phyloP scores from a whole-genome alignment of 2,888 invertebrate species.

The Acleris sparsana region DNA sequence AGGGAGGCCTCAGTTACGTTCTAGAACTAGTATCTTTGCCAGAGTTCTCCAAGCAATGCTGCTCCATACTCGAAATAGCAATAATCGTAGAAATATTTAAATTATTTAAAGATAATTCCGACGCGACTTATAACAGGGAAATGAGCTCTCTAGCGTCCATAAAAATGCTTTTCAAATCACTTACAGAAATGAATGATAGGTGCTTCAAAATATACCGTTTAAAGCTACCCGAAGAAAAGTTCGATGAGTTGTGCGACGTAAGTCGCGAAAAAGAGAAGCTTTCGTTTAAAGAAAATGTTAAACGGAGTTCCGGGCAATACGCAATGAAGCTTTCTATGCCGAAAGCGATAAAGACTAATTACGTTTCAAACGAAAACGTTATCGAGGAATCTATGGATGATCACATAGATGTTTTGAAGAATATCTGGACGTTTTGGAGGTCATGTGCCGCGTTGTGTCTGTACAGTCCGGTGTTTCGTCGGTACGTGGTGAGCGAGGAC shows the following conservation, averaged over 20 bases:
- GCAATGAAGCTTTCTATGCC: conserved; percentile 49
- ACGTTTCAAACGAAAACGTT: conserved; percentile 43
- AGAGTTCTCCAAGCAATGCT: conserved; percentile 84
- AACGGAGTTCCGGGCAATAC: conserved; percentile 39
- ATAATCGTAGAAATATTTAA: conserved; percentile 84
- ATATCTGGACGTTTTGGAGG: conserved; percentile 77
- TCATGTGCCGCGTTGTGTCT: conserved; percentile 78
- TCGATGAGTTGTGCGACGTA: conserved; percentile 61
- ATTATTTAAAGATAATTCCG: conserved; percentile 63
- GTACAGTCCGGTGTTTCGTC: conserved; percentile 82
- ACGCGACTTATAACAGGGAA: conserved; percentile 61
- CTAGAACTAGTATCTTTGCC: conserved; percentile 79
- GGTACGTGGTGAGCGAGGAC: conserved; percentile 64
- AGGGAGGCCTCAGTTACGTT: conserved; percentile 82
- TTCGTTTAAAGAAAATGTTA: conserved; percentile 38
- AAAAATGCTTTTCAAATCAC: conserved; percentile 71
- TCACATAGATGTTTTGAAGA: conserved; percentile 66
- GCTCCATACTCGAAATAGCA: conserved; percentile 84
- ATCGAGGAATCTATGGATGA: conserved; percentile 54
- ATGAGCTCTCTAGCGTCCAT: conserved; percentile 69
- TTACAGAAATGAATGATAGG: conserved; percentile 65
- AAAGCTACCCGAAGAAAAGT: conserved; percentile 61
- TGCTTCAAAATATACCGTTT: conserved; percentile 65
- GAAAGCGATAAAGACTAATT: conserved; percentile 46
- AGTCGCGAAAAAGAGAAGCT: conserved; percentile 56